Evolutionary conservation across 2,888 invertebrate genomes (phyloP).

Genomic region (Caprella mutica): DNA sequence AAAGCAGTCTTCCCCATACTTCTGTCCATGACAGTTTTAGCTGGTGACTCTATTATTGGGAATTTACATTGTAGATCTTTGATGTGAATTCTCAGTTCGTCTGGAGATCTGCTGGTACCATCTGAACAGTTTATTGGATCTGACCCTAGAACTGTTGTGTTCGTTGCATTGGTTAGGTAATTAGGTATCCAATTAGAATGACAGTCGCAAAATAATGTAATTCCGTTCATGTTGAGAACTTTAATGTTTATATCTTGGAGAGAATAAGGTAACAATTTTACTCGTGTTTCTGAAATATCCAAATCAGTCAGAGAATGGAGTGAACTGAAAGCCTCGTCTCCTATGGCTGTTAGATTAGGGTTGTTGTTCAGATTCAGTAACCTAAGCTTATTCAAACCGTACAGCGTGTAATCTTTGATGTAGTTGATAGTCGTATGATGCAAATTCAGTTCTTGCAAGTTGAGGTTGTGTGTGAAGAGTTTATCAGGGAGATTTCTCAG

Average conservation of each 20-base stretch:
- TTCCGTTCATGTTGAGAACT: slow-evolving; percentile 17
- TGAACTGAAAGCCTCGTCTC: slow-evolving; percentile 22
- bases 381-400: slow-evolving; percentile 19
- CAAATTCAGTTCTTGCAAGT: slow-evolving; percentile 16
- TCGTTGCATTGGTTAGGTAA: slow-evolving; percentile 13
- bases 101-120: slow-evolving; percentile 11
- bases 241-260: slow-evolving; percentile 16
- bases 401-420: slow-evolving; percentile 27
- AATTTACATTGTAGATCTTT: slow-evolving; percentile 15
- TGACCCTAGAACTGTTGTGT: slow-evolving; percentile 17
- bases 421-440: slow-evolving; percentile 19
- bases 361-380: slow-evolving; percentile 15
- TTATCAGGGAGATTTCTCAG: not conserved
- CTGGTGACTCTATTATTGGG: slow-evolving; percentile 13
- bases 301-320: slow-evolving; percentile 11
- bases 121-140: slow-evolving; percentile 19
- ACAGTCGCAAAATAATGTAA: slow-evolving; percentile 27
- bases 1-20: slow-evolving; percentile 23
- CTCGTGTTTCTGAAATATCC: slow-evolving; percentile 17
- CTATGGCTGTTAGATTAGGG: slow-evolving; percentile 19
- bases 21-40: slow-evolving; percentile 11
- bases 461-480: slow-evolving; percentile 10
- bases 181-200: slow-evolving; percentile 27
- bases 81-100: slow-evolving; percentile 15
- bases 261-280: slow-evolving; percentile 24